Base-by-base conservation (phyloP, 1,140 invertebrate species). In the Phymorhynchus buccinoides region DNA sequence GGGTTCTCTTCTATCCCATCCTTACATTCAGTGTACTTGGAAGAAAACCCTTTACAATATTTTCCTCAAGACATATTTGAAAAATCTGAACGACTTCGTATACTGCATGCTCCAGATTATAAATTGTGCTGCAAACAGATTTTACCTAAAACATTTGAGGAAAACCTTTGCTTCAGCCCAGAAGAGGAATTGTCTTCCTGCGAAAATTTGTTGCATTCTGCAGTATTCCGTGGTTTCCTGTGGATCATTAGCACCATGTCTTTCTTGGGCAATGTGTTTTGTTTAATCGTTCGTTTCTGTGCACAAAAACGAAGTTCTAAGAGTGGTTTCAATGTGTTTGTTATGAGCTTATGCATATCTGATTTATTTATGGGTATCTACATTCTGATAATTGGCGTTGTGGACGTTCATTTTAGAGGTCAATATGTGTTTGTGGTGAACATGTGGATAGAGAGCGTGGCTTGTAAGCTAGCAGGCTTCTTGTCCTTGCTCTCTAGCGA, bases 341-440 rank as follows among this genome's bases (percentile, higher is more conserved):
- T 80, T 32, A 44, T 32, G n/a, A 14, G 42, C 44, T 27, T 80
- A 30, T 48, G 7, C 30, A 3, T 80, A 22, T 37, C 78, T 9
- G 78, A 80, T 48, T 44, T 80, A 18, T 30, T 80, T 7, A 80
- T 80, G 78, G 78, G 78, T 42, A 1, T 80, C 39, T 80, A 80
- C 78, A 18, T 80, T 37, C 9, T 27, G 9, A 48, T 48, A 9
- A 48, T 80, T 44, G 41, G 42, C 9, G 22, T 80, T 22, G 78
- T 42, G 42, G 78, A 80, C 22, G 37, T 6, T 3, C 37, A 27
- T 1, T 80, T n/a, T 32, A 9, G 16, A 6, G 78, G 41, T 44
- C 3, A 6, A 3, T 80, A 80, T 44, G 18, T 80, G 9, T 80
- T 37, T 27, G 4, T 1, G 7, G 78, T 42, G 3, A 42, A 44